These are phyloP conservation scores for Pontoporia blainvillei DNA, from an alignment of 2,113 vertebrate species.

Conservation along the genomic window DNA sequence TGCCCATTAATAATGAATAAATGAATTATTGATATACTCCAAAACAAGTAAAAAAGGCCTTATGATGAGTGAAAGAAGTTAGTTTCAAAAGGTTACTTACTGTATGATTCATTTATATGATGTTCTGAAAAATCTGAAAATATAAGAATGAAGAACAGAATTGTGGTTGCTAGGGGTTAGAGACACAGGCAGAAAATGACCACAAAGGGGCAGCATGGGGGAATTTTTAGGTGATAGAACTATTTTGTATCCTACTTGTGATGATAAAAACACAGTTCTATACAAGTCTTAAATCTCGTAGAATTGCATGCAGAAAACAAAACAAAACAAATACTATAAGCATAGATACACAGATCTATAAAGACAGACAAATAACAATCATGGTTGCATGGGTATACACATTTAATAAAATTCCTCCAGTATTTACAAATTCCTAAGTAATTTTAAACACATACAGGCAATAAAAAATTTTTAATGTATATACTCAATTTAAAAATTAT, in stretches of 20 bases:
- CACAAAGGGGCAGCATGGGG: background rate
- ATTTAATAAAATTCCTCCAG: background rate
- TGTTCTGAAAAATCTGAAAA: background rate
- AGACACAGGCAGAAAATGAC: background rate
- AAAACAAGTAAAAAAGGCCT: background rate
- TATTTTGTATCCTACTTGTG: background rate
- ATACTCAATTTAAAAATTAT: background rate
- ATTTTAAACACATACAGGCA: background rate
- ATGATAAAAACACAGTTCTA: background rate
- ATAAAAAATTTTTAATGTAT: background rate
- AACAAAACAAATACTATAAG: background rate
- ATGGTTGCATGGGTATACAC: background rate
- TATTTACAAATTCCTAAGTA: background rate
- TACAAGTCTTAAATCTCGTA: background rate
- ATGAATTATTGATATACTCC: background rate
- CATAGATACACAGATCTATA: background rate
- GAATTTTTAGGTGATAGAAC: background rate
- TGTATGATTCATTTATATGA: background rate
- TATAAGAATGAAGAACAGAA: background rate
- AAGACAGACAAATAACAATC: background rate
- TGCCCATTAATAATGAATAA: background rate
- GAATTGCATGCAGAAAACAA: background rate
- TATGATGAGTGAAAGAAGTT: background rate
- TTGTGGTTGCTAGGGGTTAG: rapidly evolving
- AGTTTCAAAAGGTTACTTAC: background rate